These are phyloP conservation scores for Rotaria sp. DNA, from an alignment of 2,888 invertebrate species.

Conservation along the genomic window DNA sequence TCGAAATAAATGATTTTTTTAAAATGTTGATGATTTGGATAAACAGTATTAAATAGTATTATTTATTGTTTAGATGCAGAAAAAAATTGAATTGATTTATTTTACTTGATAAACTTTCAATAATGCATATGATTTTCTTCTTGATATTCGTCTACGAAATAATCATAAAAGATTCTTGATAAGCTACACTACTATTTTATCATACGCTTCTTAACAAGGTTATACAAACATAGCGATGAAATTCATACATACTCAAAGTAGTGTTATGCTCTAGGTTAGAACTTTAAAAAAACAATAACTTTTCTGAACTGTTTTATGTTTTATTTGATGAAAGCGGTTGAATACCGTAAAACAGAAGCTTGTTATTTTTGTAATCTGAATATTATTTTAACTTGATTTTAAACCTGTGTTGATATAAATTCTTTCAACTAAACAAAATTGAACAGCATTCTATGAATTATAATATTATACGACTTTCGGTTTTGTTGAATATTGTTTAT, in stretches of 20 bases:
- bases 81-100: no score
- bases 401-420: slow-evolving; percentile 48
- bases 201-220: slow-evolving; percentile 36
- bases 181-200: slow-evolving; percentile 35
- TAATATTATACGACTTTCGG: not conserved
- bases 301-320: not conserved
- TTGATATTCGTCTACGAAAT: slow-evolving; percentile 32
- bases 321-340: slow-evolving; percentile 50
- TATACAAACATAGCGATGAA: slow-evolving; percentile 31
- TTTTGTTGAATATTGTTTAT: not conserved
- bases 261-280: slow-evolving; percentile 16
- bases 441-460: slow-evolving; percentile 38
- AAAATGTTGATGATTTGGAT: slow-evolving; percentile 35
- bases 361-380: slow-evolving; percentile 53
- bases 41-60: slow-evolving; percentile 32
- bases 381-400: slow-evolving; percentile 48
- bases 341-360: slow-evolving; percentile 54
- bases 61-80: no score
- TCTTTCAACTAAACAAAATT: slow-evolving; percentile 13
- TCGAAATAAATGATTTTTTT: slow-evolving; percentile 36
- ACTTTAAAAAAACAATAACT: not conserved
- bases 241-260: slow-evolving; percentile 31
- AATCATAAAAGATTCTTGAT: slow-evolving; percentile 36
- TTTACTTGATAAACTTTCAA: no score
- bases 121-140: slow-evolving; percentile 34